A percentile compares a stretch with the other conserved stretches of the same genome.
Conservation (phyloP, 2,888 invertebrate species). For the Agrochola lychnidis region DNA sequence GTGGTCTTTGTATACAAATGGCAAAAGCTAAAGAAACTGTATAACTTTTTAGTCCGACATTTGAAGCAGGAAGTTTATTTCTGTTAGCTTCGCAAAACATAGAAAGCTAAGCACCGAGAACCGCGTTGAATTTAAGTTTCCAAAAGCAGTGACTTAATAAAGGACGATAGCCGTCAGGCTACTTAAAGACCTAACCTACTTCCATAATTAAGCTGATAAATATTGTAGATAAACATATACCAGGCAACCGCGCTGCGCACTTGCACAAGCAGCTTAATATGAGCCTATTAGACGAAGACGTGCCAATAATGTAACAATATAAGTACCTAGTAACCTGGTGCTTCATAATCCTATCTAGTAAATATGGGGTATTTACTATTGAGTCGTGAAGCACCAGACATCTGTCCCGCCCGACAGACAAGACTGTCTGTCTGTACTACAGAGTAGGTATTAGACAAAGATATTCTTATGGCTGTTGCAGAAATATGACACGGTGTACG, state of each 20-base stretch:
- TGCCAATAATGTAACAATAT: slow-evolving; percentile 5
- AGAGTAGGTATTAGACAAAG: too few species aligned
- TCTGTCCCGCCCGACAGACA: too few species aligned
- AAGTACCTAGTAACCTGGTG: slow-evolving; percentile 10
- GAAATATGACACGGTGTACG: background rate
- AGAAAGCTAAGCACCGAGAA: background rate
- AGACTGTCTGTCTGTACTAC: too few species aligned
- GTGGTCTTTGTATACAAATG: slow-evolving; percentile 14
- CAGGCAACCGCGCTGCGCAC: background rate
- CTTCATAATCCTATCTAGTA: background rate
- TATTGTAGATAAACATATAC: background rate
- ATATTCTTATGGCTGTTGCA: background rate
- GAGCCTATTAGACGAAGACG: slow-evolving; percentile 30
- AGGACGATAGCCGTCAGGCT: background rate
- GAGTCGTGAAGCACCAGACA: too few species aligned
- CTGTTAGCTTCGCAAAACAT: background rate
- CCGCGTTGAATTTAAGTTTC: background rate
- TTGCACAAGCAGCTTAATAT: slow-evolving; percentile 17
- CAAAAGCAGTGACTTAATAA: background rate
- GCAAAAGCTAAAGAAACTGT: background rate
- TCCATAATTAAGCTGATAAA: background rate
- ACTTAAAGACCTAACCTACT: background rate
- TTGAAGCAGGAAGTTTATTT: slow-evolving; percentile 1
- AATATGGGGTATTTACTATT: too few species aligned
- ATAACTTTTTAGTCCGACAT: background rate